Conservation (phyloP, 2,797 vertebrate genomes). For the Pangasius macronema region DNA sequence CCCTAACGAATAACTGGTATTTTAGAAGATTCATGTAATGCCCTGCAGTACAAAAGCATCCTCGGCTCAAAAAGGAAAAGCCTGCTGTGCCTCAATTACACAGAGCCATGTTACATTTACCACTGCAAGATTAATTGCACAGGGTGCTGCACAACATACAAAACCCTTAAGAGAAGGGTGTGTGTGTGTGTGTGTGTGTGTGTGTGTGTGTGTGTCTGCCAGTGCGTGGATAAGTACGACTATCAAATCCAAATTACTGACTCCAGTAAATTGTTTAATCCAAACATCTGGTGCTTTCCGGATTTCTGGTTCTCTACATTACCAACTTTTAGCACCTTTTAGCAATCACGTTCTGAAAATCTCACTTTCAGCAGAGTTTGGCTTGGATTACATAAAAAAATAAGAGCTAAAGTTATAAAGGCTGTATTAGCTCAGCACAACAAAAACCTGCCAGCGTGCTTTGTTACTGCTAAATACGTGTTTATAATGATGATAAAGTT, state of each 20-base stretch:
- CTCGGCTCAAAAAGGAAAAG: conserved; percentile 20
- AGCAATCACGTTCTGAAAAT: not conserved
- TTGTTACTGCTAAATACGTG: not conserved
- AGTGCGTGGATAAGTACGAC: conserved; percentile 1
- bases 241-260: conserved; percentile 10
- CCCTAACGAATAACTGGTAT: not conserved
- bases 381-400: not conserved
- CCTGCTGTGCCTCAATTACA: conserved; percentile 38
- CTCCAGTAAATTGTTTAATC: conserved; percentile 3
- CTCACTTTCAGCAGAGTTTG: not conserved
- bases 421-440: not conserved
- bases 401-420: not conserved
- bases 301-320: not conserved
- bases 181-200: not conserved
- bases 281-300: not conserved
- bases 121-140: conserved; percentile 28
- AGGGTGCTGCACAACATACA: conserved; percentile 13
- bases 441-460: not conserved
- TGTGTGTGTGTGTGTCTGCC: not conserved
- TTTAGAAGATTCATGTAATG: conserved; percentile 2
- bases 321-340: not conserved
- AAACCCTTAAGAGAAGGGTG: not conserved
- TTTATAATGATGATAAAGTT: no score
- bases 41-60: conserved; percentile 4
- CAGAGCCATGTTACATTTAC: conserved; percentile 10